Conservation (phyloP, 2,888 invertebrate species). For the Drosophila merina region DNA sequence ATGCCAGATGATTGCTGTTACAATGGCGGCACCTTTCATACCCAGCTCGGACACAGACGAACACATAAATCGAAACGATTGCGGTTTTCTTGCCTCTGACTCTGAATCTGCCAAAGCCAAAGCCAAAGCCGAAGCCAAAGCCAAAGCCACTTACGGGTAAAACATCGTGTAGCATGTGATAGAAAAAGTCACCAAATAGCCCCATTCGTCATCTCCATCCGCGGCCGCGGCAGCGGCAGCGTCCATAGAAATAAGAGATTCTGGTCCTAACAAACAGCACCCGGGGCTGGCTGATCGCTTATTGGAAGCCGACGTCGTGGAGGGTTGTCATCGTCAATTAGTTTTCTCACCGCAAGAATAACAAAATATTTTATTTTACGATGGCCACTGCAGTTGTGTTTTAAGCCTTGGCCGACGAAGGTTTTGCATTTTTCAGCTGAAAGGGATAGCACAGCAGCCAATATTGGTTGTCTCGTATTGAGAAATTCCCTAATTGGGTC, state of each 20-base stretch:
- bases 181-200: slow-evolving; percentile 46
- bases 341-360: slow-evolving; percentile 78
- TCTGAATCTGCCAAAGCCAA: slow-evolving; percentile 70
- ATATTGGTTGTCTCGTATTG: slow-evolving; percentile 44
- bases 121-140: slow-evolving; percentile 13
- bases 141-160: slow-evolving; percentile 16
- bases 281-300: slow-evolving; percentile 24
- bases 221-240: slow-evolving; percentile 4
- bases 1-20: slow-evolving; percentile 59
- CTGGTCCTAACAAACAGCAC: slow-evolving; percentile 24
- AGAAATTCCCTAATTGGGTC: slow-evolving; percentile 81
- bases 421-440: slow-evolving; percentile 69
- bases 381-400: slow-evolving; percentile 56
- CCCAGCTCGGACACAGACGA: slow-evolving; percentile 47
- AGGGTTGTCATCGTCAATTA: slow-evolving; percentile 73
- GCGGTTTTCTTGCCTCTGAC: slow-evolving; percentile 33
- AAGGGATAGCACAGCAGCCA: slow-evolving; percentile 37
- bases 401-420: slow-evolving; percentile 27
- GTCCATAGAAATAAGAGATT: slow-evolving; percentile 46
- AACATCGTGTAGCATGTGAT: neutral
- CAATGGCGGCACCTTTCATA: slow-evolving; percentile 70
- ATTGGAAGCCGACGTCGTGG: slow-evolving; percentile 19
- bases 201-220: slow-evolving; percentile 35
- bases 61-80: slow-evolving; percentile 73
- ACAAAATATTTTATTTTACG: slow-evolving; percentile 76